These are phyloP conservation scores for Gymnarchus niloticus DNA, from an alignment of 2,113 vertebrate species.

Conservation along the genomic window DNA sequence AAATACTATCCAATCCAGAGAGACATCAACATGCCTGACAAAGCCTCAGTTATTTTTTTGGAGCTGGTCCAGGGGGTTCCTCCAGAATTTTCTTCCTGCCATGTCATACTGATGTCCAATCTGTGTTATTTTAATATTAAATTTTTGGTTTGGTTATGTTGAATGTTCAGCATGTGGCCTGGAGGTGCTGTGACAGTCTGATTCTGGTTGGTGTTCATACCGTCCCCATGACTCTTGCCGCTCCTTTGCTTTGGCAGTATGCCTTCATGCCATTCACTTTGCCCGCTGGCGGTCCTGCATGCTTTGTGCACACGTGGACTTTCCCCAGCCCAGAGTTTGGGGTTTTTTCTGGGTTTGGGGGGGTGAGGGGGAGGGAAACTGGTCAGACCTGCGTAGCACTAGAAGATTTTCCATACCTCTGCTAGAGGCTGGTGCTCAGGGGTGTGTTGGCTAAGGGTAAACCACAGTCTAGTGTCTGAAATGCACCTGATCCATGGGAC, in stretches of 20 bases:
- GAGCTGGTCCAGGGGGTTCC: not conserved
- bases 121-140: not conserved
- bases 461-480: not conserved
- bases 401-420: not conserved
- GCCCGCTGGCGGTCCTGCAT: no score
- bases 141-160: not conserved
- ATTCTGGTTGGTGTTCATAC: not conserved
- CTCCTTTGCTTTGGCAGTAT: not conserved
- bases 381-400: not conserved
- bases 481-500: not conserved
- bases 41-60: not conserved
- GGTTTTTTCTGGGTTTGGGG: no score
- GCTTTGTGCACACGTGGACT: not conserved
- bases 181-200: not conserved
- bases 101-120: not conserved
- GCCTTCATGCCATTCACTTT: no score
- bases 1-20: not conserved
- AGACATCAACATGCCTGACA: conserved; percentile 25
- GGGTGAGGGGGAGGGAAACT: not conserved
- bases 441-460: not conserved
- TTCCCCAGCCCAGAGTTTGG: not conserved
- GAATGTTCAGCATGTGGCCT: not conserved
- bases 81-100: not conserved
- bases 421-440: not conserved
- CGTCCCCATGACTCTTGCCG: not conserved